Evolutionary conservation across 2,888 invertebrate species (phyloP).

Genomic region (Drosophila falleni): DNA sequence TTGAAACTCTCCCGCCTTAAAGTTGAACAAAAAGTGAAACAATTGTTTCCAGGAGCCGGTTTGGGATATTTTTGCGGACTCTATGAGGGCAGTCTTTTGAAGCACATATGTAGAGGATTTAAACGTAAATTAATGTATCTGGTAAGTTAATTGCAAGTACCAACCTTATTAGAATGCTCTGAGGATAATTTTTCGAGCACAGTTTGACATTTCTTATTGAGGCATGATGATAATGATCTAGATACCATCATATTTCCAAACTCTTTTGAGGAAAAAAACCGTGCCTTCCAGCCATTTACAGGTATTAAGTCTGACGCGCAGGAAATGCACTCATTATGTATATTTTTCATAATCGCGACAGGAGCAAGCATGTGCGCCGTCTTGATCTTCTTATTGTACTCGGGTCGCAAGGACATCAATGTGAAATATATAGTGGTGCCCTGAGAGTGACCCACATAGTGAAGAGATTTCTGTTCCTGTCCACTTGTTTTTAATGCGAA

Average conservation of each 20-base stretch:
- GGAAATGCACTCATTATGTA: slow-evolving; percentile 81
- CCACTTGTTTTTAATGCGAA: slow-evolving; percentile 68
- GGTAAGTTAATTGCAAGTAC: neutral
- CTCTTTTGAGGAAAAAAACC: slow-evolving; percentile 85
- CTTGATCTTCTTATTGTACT: slow-evolving; percentile 79
- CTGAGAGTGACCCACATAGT: slow-evolving; percentile 83
- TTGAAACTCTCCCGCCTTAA: slow-evolving; percentile 68
- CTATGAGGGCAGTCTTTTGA: slow-evolving; percentile 51
- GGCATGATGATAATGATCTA: neutral
- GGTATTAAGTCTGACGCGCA: neutral
- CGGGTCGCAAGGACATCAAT: slow-evolving; percentile 69
- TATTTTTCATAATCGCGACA: slow-evolving; percentile 86
- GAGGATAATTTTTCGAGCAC: neutral
- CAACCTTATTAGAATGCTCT: neutral
- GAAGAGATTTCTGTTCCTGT: slow-evolving; percentile 64
- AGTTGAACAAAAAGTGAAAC: slow-evolving; percentile 74
- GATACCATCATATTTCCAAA: slow-evolving; percentile 81
- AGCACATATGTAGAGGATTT: neutral
- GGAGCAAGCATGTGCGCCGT: slow-evolving; percentile 82
- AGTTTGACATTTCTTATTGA: neutral
- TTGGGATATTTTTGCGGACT: slow-evolving; percentile 69
- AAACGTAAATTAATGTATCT: slow-evolving; percentile 61
- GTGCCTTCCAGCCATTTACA: slow-evolving; percentile 84
- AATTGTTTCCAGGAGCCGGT: slow-evolving; percentile 73
- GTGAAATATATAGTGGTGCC: slow-evolving; percentile 79